Evolutionary conservation across 2,888 invertebrate genomes (phyloP), one percentile per base, ranked within the genome.

Genomic region (Ichneumoninae sp.): DNA sequence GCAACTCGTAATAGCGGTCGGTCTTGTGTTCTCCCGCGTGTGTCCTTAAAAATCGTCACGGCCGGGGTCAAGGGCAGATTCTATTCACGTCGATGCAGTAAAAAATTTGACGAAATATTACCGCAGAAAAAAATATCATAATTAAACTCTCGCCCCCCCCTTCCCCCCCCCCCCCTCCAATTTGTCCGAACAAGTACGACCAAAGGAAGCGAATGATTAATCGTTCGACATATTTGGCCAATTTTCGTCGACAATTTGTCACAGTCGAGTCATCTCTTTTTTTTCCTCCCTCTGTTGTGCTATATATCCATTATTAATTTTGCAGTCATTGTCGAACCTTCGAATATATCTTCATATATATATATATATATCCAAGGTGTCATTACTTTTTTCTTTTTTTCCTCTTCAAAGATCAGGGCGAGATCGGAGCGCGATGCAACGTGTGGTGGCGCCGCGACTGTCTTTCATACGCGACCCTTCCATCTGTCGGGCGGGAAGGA

Each of bases 381-480:
- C 5, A 60, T 60, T 60, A 40, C 10, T 10, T 2, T 10, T 8
- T 8, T 36, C 7, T 7, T 36, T 33, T 33, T 33, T 33, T 33
- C 33, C 6, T 57, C 22, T 57, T 57, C 22, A 26, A 57, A 57
- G 57, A 57, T 10, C 60, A 40, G 36, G 30, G 40, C 40, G 40
- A 40, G 40, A 40, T 40, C 40, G 1, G 8, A 10, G n/a, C 33
- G 75, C 26, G 76, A 63, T 82, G 77, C 71, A 54, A 47, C 77
- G 74, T 69, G 33, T 47, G 54, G 22, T 71, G 52, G 66, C 66
- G 68, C 52, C 60, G 52, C 69, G 74, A 44, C 50, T 70, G 73
- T 74, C 78, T 74, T 83, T 78, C 36, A 73, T 63, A 57, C 73
- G 36, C 50, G 50, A 69, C 73, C 44, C 69, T 33, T 52, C 60